Conservation (phyloP, 2,797 vertebrate species). For the Macroramphosus scolopax region DNA sequence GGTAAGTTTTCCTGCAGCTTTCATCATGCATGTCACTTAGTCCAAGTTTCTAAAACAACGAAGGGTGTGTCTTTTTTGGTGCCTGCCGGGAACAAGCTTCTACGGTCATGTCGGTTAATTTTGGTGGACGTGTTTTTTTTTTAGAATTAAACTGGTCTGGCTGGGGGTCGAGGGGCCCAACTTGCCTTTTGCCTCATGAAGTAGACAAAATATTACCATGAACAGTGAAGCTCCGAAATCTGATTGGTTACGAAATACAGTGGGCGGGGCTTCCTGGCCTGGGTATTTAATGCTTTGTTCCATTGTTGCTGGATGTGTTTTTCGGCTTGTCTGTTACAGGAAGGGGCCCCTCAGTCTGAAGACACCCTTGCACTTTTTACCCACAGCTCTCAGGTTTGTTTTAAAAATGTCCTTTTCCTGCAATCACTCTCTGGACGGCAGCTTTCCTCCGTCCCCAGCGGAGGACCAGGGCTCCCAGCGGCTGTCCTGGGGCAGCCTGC, state of each 20-base stretch:
- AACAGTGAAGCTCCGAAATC: slow-evolving; percentile 24
- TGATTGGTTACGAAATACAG: slow-evolving; percentile 52
- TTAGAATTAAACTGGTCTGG: background rate
- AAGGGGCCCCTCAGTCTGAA: background rate
- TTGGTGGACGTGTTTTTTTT: no score
- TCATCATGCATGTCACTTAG: no score
- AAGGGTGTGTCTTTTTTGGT: no score
- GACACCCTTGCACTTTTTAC: slow-evolving; percentile 27
- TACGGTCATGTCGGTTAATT: no score
- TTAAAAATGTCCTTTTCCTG: slow-evolving; percentile 56
- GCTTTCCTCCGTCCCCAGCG: slow-evolving; percentile 64
- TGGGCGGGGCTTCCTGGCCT: slow-evolving; percentile 32
- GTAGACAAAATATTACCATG: slow-evolving; percentile 50
- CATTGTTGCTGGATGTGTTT: slow-evolving; percentile 55
- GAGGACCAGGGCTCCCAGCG: slow-evolving; percentile 58
- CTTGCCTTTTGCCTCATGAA: slow-evolving; percentile 14
- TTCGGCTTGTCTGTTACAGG: slow-evolving; percentile 53
- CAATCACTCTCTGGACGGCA: slow-evolving; percentile 57
- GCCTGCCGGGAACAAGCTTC: no score
- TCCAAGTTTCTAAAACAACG: no score
- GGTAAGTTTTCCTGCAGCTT: no score
- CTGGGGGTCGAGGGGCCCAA: slow-evolving; percentile 1
- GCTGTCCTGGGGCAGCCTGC: slow-evolving; percentile 77
- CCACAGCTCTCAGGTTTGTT: background rate
- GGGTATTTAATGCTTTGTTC: slow-evolving; percentile 67